These are phyloP conservation scores for Mobula hypostoma DNA, from an alignment of 2,113 vertebrate species.

Conservation along the genomic window DNA sequence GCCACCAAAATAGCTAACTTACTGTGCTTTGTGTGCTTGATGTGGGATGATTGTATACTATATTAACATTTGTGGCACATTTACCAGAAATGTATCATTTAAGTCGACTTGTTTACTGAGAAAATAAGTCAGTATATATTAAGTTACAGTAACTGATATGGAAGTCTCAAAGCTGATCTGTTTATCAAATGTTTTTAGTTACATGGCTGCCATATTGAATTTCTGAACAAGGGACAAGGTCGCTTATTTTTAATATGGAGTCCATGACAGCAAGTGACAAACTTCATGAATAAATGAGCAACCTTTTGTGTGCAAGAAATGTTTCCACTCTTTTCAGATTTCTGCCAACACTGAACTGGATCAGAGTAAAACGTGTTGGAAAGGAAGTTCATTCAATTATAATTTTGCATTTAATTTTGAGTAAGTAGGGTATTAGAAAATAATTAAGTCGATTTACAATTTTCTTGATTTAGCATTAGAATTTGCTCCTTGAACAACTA, in stretches of 20 bases:
- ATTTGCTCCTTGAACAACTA: neutral
- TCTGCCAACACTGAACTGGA: neutral
- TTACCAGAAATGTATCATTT: slow-evolving; percentile 26
- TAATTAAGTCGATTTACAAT: neutral
- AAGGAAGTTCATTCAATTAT: neutral
- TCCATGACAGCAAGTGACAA: slow-evolving; percentile 21
- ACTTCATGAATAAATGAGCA: slow-evolving; percentile 33
- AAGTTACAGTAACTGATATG: slow-evolving; percentile 36
- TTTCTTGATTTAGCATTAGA: neutral
- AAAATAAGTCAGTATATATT: slow-evolving; percentile 20
- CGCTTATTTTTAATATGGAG: slow-evolving; percentile 34
- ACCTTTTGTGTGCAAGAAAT: slow-evolving; percentile 26
- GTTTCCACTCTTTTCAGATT: slow-evolving; percentile 25
- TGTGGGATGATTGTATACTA: neutral
- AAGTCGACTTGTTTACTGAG: slow-evolving; percentile 22
- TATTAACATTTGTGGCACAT: slow-evolving; percentile 29
- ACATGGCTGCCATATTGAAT: slow-evolving; percentile 35
- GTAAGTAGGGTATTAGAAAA: neutral
- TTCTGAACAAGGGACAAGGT: slow-evolving; percentile 16
- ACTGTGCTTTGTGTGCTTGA: neutral
- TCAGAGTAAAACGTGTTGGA: neutral
- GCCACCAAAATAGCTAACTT: neutral
- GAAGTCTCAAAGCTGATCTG: slow-evolving; percentile 4
- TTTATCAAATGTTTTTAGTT: slow-evolving; percentile 37
- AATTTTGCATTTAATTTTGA: slow-evolving; percentile 5